Evolutionary conservation across 2,888 invertebrate genomes (phyloP).

Genomic region (Sabatieria punctata): DNA sequence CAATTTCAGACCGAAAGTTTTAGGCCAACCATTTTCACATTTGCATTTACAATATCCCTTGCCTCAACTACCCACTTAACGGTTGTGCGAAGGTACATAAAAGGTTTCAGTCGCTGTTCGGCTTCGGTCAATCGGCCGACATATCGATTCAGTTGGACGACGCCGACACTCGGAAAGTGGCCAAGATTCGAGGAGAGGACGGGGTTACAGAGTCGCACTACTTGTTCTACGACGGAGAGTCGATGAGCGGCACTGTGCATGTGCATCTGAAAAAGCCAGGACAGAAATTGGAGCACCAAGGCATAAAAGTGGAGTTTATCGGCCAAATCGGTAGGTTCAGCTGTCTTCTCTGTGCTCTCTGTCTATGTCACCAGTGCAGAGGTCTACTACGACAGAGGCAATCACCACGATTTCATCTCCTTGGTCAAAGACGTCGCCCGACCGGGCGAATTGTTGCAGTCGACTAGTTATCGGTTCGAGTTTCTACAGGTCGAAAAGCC

Average conservation of each 20-base stretch:
- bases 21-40: too few species aligned
- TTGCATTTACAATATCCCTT: too few species aligned
- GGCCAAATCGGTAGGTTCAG: constrained; percentile 77
- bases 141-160: constrained; percentile 91
- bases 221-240: constrained; percentile 94
- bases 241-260: constrained; percentile 76
- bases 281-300: constrained; percentile 90
- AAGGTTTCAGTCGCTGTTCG: too few species aligned
- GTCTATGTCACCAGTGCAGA: constrained; percentile 40
- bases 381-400: constrained; percentile 93
- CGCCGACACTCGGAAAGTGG: constrained; percentile 70
- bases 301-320: constrained; percentile 92
- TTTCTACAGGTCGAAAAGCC: constrained; percentile 98
- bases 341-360: background rate
- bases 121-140: constrained; percentile 96
- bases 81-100: too few species aligned
- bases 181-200: constrained; percentile 73
- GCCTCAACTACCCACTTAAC: too few species aligned
- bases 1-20: too few species aligned
- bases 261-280: constrained; percentile 85
- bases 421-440: constrained; percentile 85
- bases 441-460: constrained; percentile 85
- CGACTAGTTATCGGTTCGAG: constrained; percentile 84
- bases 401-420: constrained; percentile 94
- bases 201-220: constrained; percentile 74